These are phyloP conservation scores for Dromococcyx pavoninus DNA, from an alignment of 2,797 vertebrate genomes.

Conservation along the genomic window DNA sequence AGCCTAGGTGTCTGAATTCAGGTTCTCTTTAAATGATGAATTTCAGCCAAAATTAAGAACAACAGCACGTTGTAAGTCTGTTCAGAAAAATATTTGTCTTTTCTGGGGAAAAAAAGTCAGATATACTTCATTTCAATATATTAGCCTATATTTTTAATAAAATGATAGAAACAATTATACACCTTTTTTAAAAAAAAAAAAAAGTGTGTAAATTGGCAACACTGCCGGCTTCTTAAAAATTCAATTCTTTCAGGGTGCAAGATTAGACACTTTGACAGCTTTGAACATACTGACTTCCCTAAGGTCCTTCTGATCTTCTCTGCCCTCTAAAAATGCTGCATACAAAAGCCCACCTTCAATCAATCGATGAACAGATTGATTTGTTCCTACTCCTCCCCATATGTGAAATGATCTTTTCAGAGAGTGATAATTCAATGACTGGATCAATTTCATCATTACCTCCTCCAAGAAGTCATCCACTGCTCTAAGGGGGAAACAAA, in stretches of 20 bases:
- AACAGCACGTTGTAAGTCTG: neutral
- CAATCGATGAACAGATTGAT: conserved; percentile 21
- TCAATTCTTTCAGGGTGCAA: neutral
- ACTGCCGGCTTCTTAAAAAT: neutral
- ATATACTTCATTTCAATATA: neutral
- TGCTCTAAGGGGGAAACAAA: neutral
- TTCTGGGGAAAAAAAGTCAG: neutral
- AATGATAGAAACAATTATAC: neutral
- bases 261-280: neutral
- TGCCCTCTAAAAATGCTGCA: conserved; percentile 55
- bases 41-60: neutral
- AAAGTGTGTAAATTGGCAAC: neutral
- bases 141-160: neutral
- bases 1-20: neutral
- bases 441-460: conserved; percentile 26
- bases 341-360: neutral
- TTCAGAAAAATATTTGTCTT: neutral
- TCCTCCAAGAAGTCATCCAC: neutral
- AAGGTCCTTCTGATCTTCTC: conserved; percentile 39
- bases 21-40: neutral
- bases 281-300: conserved; percentile 18
- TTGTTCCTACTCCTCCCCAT: neutral
- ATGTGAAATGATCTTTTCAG: conserved; percentile 10
- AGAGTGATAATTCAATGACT: neutral
- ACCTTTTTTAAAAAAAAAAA: neutral